Base-by-base conservation (phyloP, 2,888 invertebrate genomes). In the Meloe dianella region DNA sequence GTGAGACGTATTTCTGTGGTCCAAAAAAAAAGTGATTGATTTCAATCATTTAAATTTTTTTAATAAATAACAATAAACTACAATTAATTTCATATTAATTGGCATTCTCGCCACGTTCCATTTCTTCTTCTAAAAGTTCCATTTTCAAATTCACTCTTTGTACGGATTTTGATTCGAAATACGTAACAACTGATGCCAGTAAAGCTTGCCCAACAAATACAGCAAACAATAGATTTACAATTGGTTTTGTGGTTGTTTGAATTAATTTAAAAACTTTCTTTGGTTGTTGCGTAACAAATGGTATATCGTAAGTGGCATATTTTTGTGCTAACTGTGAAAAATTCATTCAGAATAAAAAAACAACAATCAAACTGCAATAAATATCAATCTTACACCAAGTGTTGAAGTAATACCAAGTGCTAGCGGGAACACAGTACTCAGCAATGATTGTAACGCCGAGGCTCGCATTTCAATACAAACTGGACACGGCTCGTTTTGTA, bases 391-490 rank as follows among this genome's bases (percentile, higher is more conserved):
- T 54, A 89, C 83, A 1, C 88, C 65, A 8, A 92, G 90, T 2
- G 87, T 87, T 57, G 91, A 73, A 1, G 4, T 22, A 12, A 51
- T 22, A 12, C 51, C 51, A 51, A 51, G 51, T 5, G 90, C 41
- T 72, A 88, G 77, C 0, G 93, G 92, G 78, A 91, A 89, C 3
- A 85, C 73, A 0, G 87, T 76, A 0, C 90, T 90, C 6, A 86
- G 66, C 0, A 76, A 73, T 0, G 85, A 74, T 81, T 92, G 91
- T 24, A 89, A 73, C 0, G 83, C 80, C 2, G 87, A 85, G 29
- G 91, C 87, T 68, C 85, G 86, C 0, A 89, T 70, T 83, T 92
- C 89, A 27, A 88, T 75, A 77, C 93, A 93, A 6, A 91, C 75
- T 0, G 91, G 88, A 75, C 93, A 93, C 0, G 71, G 66, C 59